A percentile compares a stretch with the other conserved stretches of the same genome.
These are phyloP conservation scores for Condylostylus longicornis DNA, from an alignment of 1,140 invertebrate genomes.

Conservation along the genomic window DNA sequence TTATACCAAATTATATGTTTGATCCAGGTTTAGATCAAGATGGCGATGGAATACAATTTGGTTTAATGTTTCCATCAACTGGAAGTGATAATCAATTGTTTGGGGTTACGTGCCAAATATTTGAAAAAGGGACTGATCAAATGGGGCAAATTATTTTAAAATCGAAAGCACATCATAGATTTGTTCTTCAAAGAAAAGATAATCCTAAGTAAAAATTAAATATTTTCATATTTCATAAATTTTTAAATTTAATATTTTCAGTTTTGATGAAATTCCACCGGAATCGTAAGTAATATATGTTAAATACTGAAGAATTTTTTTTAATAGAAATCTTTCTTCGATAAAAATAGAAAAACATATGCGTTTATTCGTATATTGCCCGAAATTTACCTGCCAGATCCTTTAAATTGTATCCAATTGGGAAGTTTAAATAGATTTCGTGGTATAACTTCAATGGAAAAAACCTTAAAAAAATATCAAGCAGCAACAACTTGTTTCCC, in stretches of 20 bases:
- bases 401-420: conserved; percentile 35
- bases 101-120: conserved; percentile 30
- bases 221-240: not conserved
- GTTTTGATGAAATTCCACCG: not conserved
- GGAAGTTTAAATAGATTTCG: conserved; percentile 30
- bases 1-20: conserved; percentile 35
- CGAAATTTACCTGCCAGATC: conserved; percentile 39
- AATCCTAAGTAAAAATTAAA: conserved; percentile 4
- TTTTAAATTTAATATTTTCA: not conserved
- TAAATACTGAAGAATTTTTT: too few species aligned
- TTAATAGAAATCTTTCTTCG: too few species aligned
- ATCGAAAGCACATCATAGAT: conserved; percentile 23
- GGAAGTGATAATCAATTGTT: conserved; percentile 14
- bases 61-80: conserved; percentile 20
- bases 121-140: conserved; percentile 22
- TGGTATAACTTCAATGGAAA: conserved; percentile 22
- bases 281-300: too few species aligned
- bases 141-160: conserved; percentile 19
- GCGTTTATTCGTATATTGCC: conserved; percentile 50
- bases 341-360: conserved; percentile 18
- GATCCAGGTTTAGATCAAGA: conserved; percentile 12
- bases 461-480: conserved; percentile 31
- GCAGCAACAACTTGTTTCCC: conserved; percentile 36
- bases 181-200: conserved; percentile 19
- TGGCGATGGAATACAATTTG: conserved; percentile 20